phyloP scores from a whole-genome alignment of 2,888 invertebrate species.

The Autographa pulchrina region DNA sequence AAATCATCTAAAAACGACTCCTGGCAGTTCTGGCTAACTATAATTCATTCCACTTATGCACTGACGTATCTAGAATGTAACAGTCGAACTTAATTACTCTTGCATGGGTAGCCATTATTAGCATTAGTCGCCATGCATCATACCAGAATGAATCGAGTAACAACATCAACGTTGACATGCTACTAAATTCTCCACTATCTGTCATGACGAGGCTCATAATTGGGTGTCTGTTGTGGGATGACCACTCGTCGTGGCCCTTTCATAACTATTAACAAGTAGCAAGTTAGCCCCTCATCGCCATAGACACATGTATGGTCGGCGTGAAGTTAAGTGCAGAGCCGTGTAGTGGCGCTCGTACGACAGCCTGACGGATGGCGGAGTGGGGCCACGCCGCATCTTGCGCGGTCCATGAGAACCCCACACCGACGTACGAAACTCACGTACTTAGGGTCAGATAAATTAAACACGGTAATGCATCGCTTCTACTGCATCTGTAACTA shows the following conservation, averaged over 20 bases:
- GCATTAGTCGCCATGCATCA: conserved; percentile 7
- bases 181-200: conserved; percentile 58
- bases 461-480: conserved; percentile 12
- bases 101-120: neutral
- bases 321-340: conserved; percentile 85
- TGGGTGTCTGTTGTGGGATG: conserved; percentile 71
- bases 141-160: conserved; percentile 28
- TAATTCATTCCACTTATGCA: neutral
- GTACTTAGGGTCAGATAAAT: conserved; percentile 39
- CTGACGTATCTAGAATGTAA: neutral
- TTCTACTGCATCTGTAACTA: neutral
- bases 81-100: neutral
- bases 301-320: conserved; percentile 82
- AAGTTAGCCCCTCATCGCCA: conserved; percentile 79
- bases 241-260: conserved; percentile 72
- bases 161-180: conserved; percentile 37
- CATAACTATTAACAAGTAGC: conserved; percentile 81
- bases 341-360: conserved; percentile 77
- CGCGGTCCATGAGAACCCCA: conserved; percentile 61
- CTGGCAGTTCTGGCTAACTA: too few species aligned
- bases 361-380: conserved; percentile 84
- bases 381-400: conserved; percentile 71
- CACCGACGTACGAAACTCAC: conserved; percentile 62
- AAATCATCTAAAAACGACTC: too few species aligned
- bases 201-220: conserved; percentile 71